Evolutionary conservation across 1,140 invertebrate species (phyloP).

Genomic region (Trachelipus rathkii): DNA sequence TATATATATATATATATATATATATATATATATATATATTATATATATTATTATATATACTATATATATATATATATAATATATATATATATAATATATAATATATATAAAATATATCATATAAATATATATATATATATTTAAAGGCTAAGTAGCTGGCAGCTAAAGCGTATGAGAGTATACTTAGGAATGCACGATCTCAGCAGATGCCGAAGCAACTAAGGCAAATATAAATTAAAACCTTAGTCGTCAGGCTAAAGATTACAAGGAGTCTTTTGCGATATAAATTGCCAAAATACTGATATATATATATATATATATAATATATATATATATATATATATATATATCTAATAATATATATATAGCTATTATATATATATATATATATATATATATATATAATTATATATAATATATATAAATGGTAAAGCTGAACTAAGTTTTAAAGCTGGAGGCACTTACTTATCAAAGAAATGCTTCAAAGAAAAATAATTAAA

Average conservation of each 20-base stretch:
- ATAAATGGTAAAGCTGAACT: too few relatives aligned
- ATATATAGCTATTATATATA: constrained; percentile 15
- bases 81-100: constrained; percentile 5
- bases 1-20: background rate
- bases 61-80: constrained; percentile 5
- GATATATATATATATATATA: background rate
- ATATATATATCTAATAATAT: constrained; percentile 15
- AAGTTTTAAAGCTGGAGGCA: too few relatives aligned
- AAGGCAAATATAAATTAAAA: background rate
- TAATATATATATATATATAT: constrained; percentile 13
- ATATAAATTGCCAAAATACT: too few relatives aligned
- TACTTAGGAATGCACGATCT: background rate
- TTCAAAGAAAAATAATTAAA: too few relatives aligned
- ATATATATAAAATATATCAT: background rate
- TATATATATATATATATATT: background rate
- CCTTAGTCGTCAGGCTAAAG: background rate
- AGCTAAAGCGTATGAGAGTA: background rate
- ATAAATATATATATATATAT: background rate
- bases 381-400: background rate
- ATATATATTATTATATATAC: background rate
- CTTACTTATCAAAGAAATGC: too few relatives aligned
- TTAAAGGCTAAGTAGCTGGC: background rate
- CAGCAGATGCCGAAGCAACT: background rate
- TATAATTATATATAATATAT: background rate
- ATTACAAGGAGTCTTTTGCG: background rate